A percentile compares a stretch with the other conserved stretches of the same genome.
phyloP scores from a whole-genome alignment of 2,888 invertebrate species.

The Koerneria pararmatus region DNA sequence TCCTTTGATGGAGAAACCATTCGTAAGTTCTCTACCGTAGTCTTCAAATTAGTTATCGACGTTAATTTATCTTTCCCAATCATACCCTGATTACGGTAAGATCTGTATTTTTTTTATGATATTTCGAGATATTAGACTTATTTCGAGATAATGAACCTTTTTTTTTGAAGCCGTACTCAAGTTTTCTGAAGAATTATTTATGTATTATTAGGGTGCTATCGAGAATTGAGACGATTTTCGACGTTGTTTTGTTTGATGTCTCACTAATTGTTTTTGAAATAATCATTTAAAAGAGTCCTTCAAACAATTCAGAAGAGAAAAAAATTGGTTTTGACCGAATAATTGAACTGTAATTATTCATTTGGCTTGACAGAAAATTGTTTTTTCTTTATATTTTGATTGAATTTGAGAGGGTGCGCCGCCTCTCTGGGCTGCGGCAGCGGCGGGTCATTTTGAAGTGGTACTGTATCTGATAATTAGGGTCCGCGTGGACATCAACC shows the following conservation, averaged over 20 bases:
- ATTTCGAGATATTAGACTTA: background rate
- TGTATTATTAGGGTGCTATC: too few relatives aligned
- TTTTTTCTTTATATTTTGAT: too few relatives aligned
- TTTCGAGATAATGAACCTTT: background rate
- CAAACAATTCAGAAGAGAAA: too few relatives aligned
- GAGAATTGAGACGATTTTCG: too few relatives aligned
- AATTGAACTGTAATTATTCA: background rate
- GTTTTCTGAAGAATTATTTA: too few relatives aligned
- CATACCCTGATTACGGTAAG: background rate
- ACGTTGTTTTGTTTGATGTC: too few relatives aligned
- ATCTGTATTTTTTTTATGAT: background rate
- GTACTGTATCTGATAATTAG: conserved; percentile 59
- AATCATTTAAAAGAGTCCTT: background rate
- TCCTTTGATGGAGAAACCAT: conserved; percentile 95
- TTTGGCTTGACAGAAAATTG: background rate
- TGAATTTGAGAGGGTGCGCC: conserved; percentile 78
- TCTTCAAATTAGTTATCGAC: background rate
- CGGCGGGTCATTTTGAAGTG: conserved; percentile 77
- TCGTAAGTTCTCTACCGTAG: conserved; percentile 60
- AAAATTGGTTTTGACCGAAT: background rate
- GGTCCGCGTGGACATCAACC: conserved; percentile 85
- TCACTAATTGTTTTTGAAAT: background rate
- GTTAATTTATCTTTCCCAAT: background rate
- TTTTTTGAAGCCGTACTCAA: background rate
- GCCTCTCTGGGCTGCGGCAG: conserved; percentile 94